phyloP scores from a whole-genome alignment of 2,888 invertebrate genomes.

The Netelia virgata region DNA sequence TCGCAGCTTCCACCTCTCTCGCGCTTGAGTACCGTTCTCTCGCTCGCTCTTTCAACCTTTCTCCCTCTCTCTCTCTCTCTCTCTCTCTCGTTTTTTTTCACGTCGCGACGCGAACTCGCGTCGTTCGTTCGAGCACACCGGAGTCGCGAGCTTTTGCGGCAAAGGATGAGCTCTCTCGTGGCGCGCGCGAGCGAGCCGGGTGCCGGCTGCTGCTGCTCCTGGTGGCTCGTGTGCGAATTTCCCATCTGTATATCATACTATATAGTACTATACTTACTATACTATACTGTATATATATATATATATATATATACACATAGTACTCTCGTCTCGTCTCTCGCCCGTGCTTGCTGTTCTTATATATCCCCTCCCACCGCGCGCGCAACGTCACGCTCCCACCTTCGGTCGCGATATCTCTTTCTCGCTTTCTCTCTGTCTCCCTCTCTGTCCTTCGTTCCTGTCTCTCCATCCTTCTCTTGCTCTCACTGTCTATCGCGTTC shows the following conservation, averaged over 20 bases:
- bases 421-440: slow-evolving; percentile 42
- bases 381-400: slow-evolving; percentile 70
- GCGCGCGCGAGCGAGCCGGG: slow-evolving; percentile 60
- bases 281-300: background rate
- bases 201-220: slow-evolving; percentile 61
- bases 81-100: slow-evolving; percentile 71
- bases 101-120: slow-evolving; percentile 64
- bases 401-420: slow-evolving; percentile 45
- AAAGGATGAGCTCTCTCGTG: slow-evolving; percentile 71
- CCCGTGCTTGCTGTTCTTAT: slow-evolving; percentile 64
- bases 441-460: slow-evolving; percentile 33
- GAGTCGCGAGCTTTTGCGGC: slow-evolving; percentile 76
- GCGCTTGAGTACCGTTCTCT: slow-evolving; percentile 63
- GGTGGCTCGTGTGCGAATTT: slow-evolving; percentile 78
- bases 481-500: slow-evolving; percentile 49
- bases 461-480: slow-evolving; percentile 34
- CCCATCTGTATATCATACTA: slow-evolving; percentile 41
- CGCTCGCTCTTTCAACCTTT: slow-evolving; percentile 36
- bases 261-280: slow-evolving; percentile 16
- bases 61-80: slow-evolving; percentile 59
- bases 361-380: slow-evolving; percentile 63
- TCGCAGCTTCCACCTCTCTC: slow-evolving; percentile 57
- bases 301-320: too few species aligned
- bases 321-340: slow-evolving; percentile 61
- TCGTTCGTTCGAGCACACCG: slow-evolving; percentile 44